Evolutionary conservation across 2,888 invertebrate genomes (phyloP), one percentile per base, ranked within the genome.

Genomic region (Sarcophaga variegata): DNA sequence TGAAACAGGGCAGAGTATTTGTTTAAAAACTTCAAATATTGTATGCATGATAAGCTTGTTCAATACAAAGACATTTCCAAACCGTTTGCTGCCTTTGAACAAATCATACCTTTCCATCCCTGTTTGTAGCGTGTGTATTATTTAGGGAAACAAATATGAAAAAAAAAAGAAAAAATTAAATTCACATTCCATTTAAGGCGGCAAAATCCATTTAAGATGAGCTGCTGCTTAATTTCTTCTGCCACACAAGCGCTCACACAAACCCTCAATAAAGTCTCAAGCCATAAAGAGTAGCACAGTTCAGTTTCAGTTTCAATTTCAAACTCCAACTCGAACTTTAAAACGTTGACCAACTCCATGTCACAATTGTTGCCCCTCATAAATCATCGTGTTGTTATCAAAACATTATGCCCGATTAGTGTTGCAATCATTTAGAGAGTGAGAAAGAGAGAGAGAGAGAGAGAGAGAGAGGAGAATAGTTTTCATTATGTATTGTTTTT

Each of bases 331-430:
- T 10, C 12, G 22, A 75, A 17, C 17, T 70, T 79, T 22, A 11
- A 70, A 80, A 60, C 47, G 76, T 71, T 84, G 27, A 70, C 20
- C 71, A 66, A 49, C 54, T 71, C 60, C 60, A 54, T 37, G 37
- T 49, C 75, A 22, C 25, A 71, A 60, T 81, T 71, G 76, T 81
- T 76, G 76, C 14, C 80, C 71, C 80, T 67, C 66, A 84, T 87
- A 87, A 84, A 87, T 87, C 87, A 87, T 87, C 64, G 45, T 54
- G 76, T 66, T 82, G 84, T 87, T 87, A 87, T 87, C 84, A 77
- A 69, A 87, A 84, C 84, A 84, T 87, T 87, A 87, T 87, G 87
- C 78, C 76, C 84, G 84, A 87, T 84, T 87, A 87, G 84, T 84
- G 81, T 71, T 82, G 66, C 54, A 78, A 37, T 22, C 66, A 60